These are phyloP conservation scores for Polietes domitor DNA, from an alignment of 2,888 invertebrate genomes.

Conservation along the genomic window DNA sequence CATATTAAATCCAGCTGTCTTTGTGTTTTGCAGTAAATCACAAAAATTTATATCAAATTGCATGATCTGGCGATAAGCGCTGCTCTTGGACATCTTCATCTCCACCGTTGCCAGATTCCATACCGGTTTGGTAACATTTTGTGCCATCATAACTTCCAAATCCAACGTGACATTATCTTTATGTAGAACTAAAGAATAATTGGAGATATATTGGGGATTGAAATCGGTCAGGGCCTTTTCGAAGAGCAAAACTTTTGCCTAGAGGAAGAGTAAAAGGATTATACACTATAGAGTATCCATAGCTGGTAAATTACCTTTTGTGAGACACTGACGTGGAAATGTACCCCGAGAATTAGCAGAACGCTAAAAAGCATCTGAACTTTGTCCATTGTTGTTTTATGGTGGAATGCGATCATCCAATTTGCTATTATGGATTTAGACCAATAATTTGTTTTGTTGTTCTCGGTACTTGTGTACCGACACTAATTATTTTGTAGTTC, in stretches of 20 bases:
- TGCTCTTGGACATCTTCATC: neutral
- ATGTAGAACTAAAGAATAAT: neutral
- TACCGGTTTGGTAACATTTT: neutral
- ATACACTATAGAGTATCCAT: neutral
- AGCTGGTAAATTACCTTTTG: neutral
- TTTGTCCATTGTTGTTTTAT: neutral
- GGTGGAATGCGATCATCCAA: too few relatives aligned
- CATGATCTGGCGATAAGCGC: neutral
- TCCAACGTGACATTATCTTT: neutral
- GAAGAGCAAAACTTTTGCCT: neutral
- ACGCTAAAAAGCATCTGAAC: neutral
- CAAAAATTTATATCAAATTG: conserved; percentile 21
- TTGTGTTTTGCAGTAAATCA: neutral
- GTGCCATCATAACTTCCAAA: neutral
- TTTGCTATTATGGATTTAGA: too few relatives aligned
- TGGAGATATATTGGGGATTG: conserved; percentile 7
- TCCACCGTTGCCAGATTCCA: neutral
- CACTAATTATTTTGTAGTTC: too few relatives aligned
- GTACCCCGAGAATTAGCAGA: neutral
- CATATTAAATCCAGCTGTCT: neutral
- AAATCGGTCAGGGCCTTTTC: neutral
- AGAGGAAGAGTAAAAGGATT: neutral
- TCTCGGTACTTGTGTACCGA: too few relatives aligned
- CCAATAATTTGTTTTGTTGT: too few relatives aligned
- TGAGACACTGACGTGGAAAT: neutral